phyloP scores from a whole-genome alignment of 2,888 invertebrate species.

The Sarcophaga variegata region DNA sequence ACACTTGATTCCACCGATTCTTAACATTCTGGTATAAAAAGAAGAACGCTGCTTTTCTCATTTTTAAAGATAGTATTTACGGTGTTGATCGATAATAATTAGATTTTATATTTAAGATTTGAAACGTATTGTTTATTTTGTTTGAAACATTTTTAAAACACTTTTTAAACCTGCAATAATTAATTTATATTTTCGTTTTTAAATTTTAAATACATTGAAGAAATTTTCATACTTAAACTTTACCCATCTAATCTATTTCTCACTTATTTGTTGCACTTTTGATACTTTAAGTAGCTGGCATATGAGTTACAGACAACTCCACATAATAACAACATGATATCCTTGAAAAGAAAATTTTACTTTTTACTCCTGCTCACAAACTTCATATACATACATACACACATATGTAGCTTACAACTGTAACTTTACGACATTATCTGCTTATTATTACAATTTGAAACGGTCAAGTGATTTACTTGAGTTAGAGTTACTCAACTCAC shows the following conservation, averaged over 20 bases:
- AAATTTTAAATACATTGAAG: too few relatives aligned
- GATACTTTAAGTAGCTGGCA: background rate
- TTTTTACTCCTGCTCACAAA: conserved; percentile 37
- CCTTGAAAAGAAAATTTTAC: conserved; percentile 41
- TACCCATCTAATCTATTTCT: background rate
- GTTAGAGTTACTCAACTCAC: background rate
- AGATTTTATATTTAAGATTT: too few relatives aligned
- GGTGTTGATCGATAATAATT: too few relatives aligned
- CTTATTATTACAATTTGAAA: conserved; percentile 32
- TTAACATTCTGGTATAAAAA: too few relatives aligned
- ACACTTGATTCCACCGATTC: too few relatives aligned
- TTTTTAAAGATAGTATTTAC: too few relatives aligned
- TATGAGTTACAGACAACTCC: background rate
- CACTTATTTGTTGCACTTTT: background rate
- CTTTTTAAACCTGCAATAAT: background rate
- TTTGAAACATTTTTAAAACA: too few relatives aligned
- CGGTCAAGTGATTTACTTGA: conserved; percentile 59
- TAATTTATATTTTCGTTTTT: background rate
- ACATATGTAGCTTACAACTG: background rate
- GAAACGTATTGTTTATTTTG: too few relatives aligned
- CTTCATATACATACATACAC: background rate
- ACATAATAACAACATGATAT: conserved; percentile 5
- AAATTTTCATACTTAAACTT: background rate
- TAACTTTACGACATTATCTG: conserved; percentile 20
- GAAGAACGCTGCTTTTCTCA: too few relatives aligned